Percentiles rank a stretch among this genome's conserved stretches.
Conservation (phyloP, 2,797 vertebrate species). For the Alca torda region DNA sequence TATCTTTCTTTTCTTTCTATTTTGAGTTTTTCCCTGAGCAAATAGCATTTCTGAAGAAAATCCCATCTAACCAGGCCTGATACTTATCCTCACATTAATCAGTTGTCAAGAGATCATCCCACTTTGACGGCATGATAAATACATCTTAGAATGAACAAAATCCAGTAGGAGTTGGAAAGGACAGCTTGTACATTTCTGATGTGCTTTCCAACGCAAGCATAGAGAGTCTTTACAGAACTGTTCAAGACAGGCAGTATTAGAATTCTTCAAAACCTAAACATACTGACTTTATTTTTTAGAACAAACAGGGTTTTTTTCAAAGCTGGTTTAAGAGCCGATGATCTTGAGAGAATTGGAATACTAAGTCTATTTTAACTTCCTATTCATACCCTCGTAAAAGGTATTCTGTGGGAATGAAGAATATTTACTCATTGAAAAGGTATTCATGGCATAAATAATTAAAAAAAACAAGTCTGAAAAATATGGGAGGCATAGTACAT, state of each 20-base stretch:
- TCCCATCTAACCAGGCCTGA: background rate
- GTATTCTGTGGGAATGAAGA: background rate
- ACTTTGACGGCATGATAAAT: slow-evolving; percentile 24
- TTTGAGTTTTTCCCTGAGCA: background rate
- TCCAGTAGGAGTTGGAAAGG: slow-evolving; percentile 44
- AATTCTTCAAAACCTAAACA: background rate
- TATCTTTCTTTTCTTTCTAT: background rate
- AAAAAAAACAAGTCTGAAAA: background rate
- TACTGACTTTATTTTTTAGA: background rate
- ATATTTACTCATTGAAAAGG: background rate
- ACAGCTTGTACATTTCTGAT: slow-evolving; percentile 47
- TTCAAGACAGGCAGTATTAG: background rate
- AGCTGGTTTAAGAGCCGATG: background rate
- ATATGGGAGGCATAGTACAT: background rate
- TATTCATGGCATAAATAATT: background rate
- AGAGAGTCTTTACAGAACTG: background rate
- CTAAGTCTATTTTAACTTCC: background rate
- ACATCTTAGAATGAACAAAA: slow-evolving; percentile 19
- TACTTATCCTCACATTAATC: slow-evolving; percentile 28
- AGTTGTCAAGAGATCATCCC: slow-evolving; percentile 36
- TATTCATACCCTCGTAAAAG: background rate
- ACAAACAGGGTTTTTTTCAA: background rate
- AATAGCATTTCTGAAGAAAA: slow-evolving; percentile 20
- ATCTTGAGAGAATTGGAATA: background rate
- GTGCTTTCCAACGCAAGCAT: slow-evolving; percentile 1